Percentiles rank a stretch among this genome's conserved stretches.
phyloP scores from a whole-genome alignment of 2,797 vertebrate genomes.

The Rhabdomys pumilio region DNA sequence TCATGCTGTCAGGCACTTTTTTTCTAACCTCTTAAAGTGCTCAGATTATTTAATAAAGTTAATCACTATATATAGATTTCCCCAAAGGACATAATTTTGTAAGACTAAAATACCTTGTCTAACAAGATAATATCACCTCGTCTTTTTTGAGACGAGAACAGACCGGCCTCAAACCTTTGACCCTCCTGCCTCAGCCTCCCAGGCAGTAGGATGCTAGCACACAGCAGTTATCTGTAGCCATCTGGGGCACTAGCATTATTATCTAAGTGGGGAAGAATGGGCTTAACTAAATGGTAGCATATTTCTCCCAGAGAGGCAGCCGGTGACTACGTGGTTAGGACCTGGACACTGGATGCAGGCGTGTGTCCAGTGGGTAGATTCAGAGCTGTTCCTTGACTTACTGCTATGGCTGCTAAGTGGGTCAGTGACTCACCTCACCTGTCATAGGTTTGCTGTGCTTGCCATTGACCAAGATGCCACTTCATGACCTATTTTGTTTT shows the following conservation, averaged over 20 bases:
- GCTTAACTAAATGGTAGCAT: conserved; percentile 9
- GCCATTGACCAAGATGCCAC: not conserved
- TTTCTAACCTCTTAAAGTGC: not conserved
- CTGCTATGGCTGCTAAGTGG: not conserved
- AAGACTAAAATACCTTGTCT: conserved; percentile 31
- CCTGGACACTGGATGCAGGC: not conserved
- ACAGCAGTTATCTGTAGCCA: not conserved
- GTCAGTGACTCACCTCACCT: not conserved
- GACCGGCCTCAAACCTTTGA: not conserved
- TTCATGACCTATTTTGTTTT: not conserved
- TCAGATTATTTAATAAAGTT: conserved; percentile 44
- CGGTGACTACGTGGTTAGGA: not conserved
- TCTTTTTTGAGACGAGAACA: not conserved
- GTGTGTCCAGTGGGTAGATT: not conserved
- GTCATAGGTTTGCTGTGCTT: not conserved
- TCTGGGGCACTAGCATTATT: not conserved
- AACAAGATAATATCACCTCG: not conserved
- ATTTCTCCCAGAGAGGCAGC: not conserved
- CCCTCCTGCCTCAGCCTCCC: not conserved
- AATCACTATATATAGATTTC: conserved; percentile 49
- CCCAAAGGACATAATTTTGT: conserved; percentile 46
- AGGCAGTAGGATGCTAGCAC: not conserved
- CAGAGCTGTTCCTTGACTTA: not conserved
- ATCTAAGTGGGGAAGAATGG: conserved; percentile 44
- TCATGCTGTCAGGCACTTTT: not conserved